Percentiles rank a stretch among this genome's conserved stretches.
These are phyloP conservation scores for Hemaris fuciformis DNA, from an alignment of 2,888 invertebrate species.

Conservation along the genomic window DNA sequence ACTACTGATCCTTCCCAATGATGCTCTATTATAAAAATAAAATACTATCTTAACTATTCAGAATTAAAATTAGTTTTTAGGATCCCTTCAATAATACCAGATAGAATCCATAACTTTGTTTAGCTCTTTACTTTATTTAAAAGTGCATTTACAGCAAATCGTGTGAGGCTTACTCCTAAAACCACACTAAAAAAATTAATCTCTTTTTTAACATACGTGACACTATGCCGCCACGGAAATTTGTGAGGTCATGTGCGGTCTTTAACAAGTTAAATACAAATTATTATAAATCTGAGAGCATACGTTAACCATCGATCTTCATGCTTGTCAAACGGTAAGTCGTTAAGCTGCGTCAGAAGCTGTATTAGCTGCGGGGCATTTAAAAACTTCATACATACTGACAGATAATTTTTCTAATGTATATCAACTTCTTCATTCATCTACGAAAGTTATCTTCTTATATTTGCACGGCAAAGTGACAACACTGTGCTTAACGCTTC, in stretches of 20 bases:
- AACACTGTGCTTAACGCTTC: no score
- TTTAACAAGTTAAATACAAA: not conserved
- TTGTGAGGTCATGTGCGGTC: not conserved
- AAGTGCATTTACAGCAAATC: no score
- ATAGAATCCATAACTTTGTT: no score
- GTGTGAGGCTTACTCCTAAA: not conserved
- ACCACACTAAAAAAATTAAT: not conserved
- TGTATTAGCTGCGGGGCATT: slow-evolving; percentile 5
- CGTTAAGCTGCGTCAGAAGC: slow-evolving; percentile 5
- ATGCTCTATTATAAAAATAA: no score
- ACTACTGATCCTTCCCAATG: no score
- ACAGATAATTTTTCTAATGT: slow-evolving; percentile 2
- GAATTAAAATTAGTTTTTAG: no score
- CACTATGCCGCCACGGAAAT: not conserved
- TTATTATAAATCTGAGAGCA: slow-evolving; percentile 3
- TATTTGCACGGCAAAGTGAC: no score
- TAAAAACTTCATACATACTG: slow-evolving; percentile 1
- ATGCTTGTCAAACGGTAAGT: slow-evolving; percentile 9
- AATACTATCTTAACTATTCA: no score
- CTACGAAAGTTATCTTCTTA: no score
- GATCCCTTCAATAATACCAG: no score
- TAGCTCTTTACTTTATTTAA: no score
- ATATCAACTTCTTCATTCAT: not conserved
- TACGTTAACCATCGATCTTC: slow-evolving; percentile 1
- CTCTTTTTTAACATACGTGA: slow-evolving; percentile 30